A percentile compares a stretch with the other conserved stretches of the same genome.
Evolutionary conservation across 2,113 vertebrate genomes (phyloP).

Genomic region (Cairina moschata): DNA sequence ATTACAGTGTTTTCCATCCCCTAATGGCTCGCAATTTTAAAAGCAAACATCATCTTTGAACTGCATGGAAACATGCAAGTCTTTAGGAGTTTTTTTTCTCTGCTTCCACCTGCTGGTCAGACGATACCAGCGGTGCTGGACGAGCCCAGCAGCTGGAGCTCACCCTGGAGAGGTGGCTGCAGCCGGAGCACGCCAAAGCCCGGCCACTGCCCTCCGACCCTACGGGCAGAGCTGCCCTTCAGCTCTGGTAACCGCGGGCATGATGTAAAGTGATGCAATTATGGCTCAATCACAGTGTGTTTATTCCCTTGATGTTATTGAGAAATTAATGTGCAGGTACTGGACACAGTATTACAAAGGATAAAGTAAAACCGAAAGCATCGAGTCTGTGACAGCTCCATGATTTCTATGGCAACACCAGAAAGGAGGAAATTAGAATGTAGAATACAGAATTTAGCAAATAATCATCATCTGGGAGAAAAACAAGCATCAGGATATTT

Average conservation of each 20-base stretch:
- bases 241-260: accelerated
- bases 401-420: background rate
- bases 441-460: background rate
- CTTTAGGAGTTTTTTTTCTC: background rate
- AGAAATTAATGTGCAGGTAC: background rate
- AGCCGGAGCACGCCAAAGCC: background rate
- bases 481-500: background rate
- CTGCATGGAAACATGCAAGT: background rate
- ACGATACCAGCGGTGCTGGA: background rate
- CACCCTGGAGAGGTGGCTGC: accelerated
- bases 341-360: background rate
- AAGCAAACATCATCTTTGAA: background rate
- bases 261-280: accelerated
- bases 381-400: background rate
- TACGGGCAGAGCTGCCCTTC: accelerated
- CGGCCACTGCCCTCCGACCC: accelerated
- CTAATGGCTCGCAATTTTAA: accelerated
- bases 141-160: accelerated
- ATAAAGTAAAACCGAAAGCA: background rate
- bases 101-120: constrained; percentile 64
- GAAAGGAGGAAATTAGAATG: background rate
- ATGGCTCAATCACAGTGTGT: accelerated
- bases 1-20: background rate
- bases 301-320: background rate
- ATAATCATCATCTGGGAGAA: background rate